Evolutionary conservation across 1,140 invertebrate species (phyloP).

Genomic region (Hylaeus anthracinus): DNA sequence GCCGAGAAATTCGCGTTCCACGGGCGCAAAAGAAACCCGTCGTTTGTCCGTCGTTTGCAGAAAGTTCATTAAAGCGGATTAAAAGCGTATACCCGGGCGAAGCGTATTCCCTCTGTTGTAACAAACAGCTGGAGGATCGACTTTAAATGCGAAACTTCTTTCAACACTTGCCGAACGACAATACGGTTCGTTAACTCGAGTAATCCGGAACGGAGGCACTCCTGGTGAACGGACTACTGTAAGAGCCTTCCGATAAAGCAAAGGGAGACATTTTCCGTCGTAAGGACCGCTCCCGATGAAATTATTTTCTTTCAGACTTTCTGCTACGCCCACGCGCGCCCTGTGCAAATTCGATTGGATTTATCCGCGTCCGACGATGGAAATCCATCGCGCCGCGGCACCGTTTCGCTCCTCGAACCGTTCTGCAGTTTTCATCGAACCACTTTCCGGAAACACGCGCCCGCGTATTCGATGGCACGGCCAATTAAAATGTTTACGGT

Average conservation of each 20-base stretch:
- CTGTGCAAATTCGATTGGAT: slow-evolving; percentile 21
- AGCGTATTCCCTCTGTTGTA: slow-evolving; percentile 19
- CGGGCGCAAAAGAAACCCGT: neutral
- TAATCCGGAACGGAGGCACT: slow-evolving; percentile 43
- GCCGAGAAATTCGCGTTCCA: neutral
- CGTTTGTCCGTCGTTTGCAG: neutral
- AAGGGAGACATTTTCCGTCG: slow-evolving; percentile 37
- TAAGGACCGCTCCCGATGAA: slow-evolving; percentile 22
- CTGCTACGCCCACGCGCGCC: slow-evolving; percentile 40
- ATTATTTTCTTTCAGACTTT: slow-evolving; percentile 50
- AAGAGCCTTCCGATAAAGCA: slow-evolving; percentile 35
- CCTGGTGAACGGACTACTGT: slow-evolving; percentile 35
- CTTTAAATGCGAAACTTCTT: slow-evolving; percentile 39
- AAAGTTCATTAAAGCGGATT: slow-evolving; percentile 19
- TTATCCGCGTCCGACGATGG: slow-evolving; percentile 8
- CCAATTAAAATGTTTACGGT: no score
- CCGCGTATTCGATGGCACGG: no score
- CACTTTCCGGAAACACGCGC: neutral
- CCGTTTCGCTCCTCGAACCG: neutral
- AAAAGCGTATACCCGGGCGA: neutral
- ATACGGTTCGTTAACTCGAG: slow-evolving; percentile 48
- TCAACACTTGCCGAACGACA: slow-evolving; percentile 35
- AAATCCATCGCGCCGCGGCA: neutral
- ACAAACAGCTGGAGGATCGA: slow-evolving; percentile 34
- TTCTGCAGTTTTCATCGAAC: neutral